Base-by-base conservation (phyloP, 35 echinoderm and acorn worm genomes). In the Holothuria glaberrima region DNA sequence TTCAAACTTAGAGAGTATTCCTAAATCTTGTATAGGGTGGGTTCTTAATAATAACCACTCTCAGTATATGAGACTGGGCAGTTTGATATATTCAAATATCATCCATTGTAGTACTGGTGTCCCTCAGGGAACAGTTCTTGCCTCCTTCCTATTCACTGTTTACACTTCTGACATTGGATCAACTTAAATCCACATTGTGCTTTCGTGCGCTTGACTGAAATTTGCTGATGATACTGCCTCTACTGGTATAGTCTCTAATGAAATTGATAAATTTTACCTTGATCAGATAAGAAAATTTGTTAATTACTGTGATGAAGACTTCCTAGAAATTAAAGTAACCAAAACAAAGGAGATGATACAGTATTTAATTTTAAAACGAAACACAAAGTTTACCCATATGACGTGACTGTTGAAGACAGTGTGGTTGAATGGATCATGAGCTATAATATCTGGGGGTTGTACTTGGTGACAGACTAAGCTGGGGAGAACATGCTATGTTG, bases 71-170 rank as follows among this genome's bases (percentile, higher is more conserved):
- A 58, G 33, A 58, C 31, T 87, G 9, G 22, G 22, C 13, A 7
- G 12, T 45, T 10, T 13, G 1, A 21, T 25, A 33, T 9, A 18
- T 48, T 48, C 34, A 19, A 30, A 67, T 87, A 48, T 38, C 20
- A 67, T 68, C 25, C 2, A 9, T 68, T 44, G 59, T 36, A 87
- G 28, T 68, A 68, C 58, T 67, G 59, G 83, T 35, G 83, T 59
- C 36, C 64, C 83, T 66, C 83, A 87, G 34, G 83, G 83, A 25
- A 87, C 83, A 19, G 59, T 87, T 16, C 64, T 87, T 12, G 83
- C 59, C 16, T 59, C 60, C 1, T 87, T 87, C 34, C 35, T 68
- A 18, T 87, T 87, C 35, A 57, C 79, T 0, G 13, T n/a, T 30
- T 25, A 83, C 13, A 83, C 50, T 57, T 12, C 71, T 0, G 63